These are phyloP conservation scores for Passer montanus DNA, from an alignment of 2,113 vertebrate genomes.

Conservation along the genomic window DNA sequence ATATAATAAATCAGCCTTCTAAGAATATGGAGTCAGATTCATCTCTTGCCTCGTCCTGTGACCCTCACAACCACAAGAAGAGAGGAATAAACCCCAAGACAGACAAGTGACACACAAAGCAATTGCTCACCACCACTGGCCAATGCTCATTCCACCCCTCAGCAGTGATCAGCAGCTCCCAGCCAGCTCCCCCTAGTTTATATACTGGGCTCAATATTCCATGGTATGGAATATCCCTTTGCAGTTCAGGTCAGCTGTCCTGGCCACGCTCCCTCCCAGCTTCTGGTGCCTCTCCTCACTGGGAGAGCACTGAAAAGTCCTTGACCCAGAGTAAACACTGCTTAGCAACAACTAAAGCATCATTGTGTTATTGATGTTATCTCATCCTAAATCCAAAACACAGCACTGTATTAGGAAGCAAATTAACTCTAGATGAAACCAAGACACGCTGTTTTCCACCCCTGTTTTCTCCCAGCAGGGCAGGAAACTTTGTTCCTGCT, in stretches of 20 bases:
- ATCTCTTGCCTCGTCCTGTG: too few species aligned
- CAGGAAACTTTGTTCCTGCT: not conserved
- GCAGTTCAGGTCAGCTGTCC: not conserved
- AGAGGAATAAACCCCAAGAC: not conserved
- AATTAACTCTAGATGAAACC: not conserved
- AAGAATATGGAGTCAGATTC: too few species aligned
- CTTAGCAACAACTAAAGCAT: not conserved
- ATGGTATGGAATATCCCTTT: not conserved
- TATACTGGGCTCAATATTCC: not conserved
- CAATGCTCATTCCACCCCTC: not conserved
- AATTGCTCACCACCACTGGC: not conserved
- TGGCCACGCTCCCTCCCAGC: not conserved
- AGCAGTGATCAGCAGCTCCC: not conserved
- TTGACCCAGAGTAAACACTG: not conserved
- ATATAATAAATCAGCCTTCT: too few species aligned
- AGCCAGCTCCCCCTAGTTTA: not conserved
- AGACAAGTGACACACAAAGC: not conserved
- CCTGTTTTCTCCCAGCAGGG: not conserved
- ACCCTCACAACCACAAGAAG: too few species aligned
- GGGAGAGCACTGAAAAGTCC: not conserved
- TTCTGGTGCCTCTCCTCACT: not conserved
- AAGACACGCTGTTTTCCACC: not conserved
- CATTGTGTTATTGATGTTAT: not conserved
- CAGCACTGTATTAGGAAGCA: not conserved
- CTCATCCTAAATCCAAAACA: not conserved